These are phyloP conservation scores for Napeogenes sylphis DNA, from an alignment of 2,888 invertebrate species.

Conservation along the genomic window DNA sequence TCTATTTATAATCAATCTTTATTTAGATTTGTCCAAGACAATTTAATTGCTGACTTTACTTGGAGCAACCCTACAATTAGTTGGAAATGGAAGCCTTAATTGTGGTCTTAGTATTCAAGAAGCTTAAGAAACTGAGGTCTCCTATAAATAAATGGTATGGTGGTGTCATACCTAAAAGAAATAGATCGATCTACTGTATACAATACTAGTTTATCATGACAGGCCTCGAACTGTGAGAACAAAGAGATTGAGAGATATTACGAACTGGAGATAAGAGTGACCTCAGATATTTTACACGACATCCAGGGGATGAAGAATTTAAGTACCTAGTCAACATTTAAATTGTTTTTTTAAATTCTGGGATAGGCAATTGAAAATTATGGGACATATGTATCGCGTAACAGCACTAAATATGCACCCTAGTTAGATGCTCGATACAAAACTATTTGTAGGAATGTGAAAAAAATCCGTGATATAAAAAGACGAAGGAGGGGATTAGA, in stretches of 20 bases:
- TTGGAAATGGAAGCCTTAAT: background rate
- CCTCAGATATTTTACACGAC: too few species aligned
- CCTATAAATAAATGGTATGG: background rate
- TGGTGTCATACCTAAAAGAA: background rate
- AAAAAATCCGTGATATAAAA: too few species aligned
- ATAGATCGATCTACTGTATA: background rate
- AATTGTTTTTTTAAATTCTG: too few species aligned
- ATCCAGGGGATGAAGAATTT: too few species aligned
- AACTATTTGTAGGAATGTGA: too few species aligned
- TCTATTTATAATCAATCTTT: background rate
- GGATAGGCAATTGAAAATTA: too few species aligned
- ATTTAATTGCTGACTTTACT: background rate
- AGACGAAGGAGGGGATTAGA: too few species aligned
- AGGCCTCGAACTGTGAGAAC: too few species aligned
- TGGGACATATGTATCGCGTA: too few species aligned
- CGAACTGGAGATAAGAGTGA: too few species aligned
- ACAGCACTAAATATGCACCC: background rate
- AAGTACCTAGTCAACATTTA: too few species aligned
- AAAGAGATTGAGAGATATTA: too few species aligned
- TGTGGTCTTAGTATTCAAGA: background rate
- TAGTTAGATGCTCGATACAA: background rate
- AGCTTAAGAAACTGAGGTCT: background rate
- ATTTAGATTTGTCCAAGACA: constrained; percentile 1
- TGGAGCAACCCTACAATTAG: background rate
- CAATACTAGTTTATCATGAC: constrained; percentile 3